Conservation (phyloP, 2,888 invertebrate genomes). For the Ophion ventricosus region DNA sequence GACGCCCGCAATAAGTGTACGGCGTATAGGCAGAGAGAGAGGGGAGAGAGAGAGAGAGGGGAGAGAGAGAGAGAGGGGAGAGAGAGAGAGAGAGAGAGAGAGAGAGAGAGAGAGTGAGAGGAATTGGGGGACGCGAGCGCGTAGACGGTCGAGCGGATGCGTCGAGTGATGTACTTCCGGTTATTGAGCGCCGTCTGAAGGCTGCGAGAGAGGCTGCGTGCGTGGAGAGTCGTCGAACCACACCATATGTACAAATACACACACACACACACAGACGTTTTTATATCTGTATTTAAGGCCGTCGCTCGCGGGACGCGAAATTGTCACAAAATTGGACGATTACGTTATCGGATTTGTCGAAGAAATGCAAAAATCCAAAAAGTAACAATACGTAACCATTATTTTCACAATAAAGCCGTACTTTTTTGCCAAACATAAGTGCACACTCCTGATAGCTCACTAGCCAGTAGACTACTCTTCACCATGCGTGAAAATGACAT, state of each 20-base stretch:
- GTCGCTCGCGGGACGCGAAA: too few relatives aligned
- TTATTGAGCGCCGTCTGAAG: slow-evolving; percentile 78
- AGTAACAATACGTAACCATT: too few relatives aligned
- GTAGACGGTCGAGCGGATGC: slow-evolving; percentile 82
- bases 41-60: slow-evolving; percentile 33
- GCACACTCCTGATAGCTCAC: too few relatives aligned
- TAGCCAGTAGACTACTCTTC: too few relatives aligned
- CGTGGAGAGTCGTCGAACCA: slow-evolving; percentile 39
- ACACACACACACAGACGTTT: neutral
- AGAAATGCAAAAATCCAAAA: too few relatives aligned
- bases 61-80: slow-evolving; percentile 71
- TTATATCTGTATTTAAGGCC: neutral
- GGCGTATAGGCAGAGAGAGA: neutral
- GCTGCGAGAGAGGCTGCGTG: slow-evolving; percentile 68
- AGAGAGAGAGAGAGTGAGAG: slow-evolving; percentile 69
- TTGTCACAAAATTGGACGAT: too few relatives aligned
- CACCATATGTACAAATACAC: neutral
- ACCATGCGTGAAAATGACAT: too few relatives aligned
- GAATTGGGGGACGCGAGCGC: slow-evolving; percentile 77
- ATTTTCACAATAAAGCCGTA: too few relatives aligned
- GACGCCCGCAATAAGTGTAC: neutral
- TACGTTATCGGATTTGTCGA: too few relatives aligned
- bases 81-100: slow-evolving; percentile 28
- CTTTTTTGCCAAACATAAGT: too few relatives aligned
- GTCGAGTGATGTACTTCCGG: slow-evolving; percentile 82